Percentiles rank a stretch among this genome's conserved stretches.
Conservation (phyloP, 1,140 invertebrate species). For the Callitettix versicolor region DNA sequence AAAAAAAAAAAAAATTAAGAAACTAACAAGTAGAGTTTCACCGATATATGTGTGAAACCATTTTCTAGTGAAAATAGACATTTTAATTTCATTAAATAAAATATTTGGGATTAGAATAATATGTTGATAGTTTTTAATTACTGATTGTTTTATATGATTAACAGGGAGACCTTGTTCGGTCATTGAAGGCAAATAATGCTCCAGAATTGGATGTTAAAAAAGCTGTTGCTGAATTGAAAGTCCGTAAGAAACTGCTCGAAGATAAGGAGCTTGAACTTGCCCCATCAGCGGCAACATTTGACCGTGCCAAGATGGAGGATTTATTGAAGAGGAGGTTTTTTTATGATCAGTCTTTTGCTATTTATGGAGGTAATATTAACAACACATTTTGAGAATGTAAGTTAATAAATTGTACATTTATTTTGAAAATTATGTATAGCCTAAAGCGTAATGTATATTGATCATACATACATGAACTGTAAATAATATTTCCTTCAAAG, state of each 20-base stretch:
- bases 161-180: constrained; percentile 78
- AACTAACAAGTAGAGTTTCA: no score
- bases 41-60: no score
- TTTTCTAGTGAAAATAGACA: no score
- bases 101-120: no score
- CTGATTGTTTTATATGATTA: constrained; percentile 16
- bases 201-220: constrained; percentile 86
- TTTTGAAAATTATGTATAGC: background rate
- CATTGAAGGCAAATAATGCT: constrained; percentile 75
- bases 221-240: constrained; percentile 86
- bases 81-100: no score
- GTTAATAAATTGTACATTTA: background rate
- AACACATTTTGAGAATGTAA: background rate
- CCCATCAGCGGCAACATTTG: constrained; percentile 66
- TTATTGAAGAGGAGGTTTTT: constrained; percentile 95
- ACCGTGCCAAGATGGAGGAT: constrained; percentile 92
- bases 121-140: constrained; percentile 16
- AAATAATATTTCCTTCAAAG: background rate
- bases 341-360: constrained; percentile 97
- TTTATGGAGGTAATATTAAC: constrained; percentile 77
- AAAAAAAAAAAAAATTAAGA: no score
- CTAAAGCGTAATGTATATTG: background rate
- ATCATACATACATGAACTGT: background rate
- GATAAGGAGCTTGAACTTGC: constrained; percentile 83
- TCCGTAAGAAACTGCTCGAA: constrained; percentile 82